Conservation (phyloP, 2,797 vertebrate species). For the Ispidina picta region DNA sequence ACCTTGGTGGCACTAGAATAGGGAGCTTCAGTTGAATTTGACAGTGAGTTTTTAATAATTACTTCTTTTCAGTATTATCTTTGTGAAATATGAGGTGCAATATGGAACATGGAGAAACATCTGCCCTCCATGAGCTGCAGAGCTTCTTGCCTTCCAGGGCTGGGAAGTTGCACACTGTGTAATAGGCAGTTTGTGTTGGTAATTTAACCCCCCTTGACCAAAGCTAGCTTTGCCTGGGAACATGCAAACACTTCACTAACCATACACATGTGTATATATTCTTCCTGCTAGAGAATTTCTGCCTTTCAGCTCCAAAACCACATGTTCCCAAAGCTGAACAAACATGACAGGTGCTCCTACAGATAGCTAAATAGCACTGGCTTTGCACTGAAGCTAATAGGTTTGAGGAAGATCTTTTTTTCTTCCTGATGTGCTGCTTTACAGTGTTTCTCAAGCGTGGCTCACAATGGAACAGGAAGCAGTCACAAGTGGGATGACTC, state of each 20-base stretch:
- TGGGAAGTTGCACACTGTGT: accelerated
- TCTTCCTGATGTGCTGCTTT: neutral
- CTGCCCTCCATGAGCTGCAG: neutral
- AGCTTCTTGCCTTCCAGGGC: neutral
- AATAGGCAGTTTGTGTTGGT: neutral
- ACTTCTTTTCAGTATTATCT: neutral
- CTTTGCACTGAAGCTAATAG: neutral
- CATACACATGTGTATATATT: accelerated
- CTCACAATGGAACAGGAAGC: neutral
- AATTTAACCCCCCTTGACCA: neutral
- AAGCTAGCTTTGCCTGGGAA: neutral
- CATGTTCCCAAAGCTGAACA: neutral
- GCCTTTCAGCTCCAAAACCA: neutral
- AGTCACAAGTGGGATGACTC: slow-evolving; percentile 56
- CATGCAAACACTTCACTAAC: neutral
- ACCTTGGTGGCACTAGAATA: neutral
- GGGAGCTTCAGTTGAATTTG: neutral
- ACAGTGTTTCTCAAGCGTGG: neutral
- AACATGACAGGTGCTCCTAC: neutral
- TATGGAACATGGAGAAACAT: neutral
- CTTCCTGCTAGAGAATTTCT: neutral
- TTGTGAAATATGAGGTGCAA: neutral
- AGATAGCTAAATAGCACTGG: neutral
- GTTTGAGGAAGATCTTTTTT: neutral
- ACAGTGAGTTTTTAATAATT: neutral